Evolutionary conservation across 2,797 vertebrate genomes (phyloP).

Genomic region (Rachycentron canadum): DNA sequence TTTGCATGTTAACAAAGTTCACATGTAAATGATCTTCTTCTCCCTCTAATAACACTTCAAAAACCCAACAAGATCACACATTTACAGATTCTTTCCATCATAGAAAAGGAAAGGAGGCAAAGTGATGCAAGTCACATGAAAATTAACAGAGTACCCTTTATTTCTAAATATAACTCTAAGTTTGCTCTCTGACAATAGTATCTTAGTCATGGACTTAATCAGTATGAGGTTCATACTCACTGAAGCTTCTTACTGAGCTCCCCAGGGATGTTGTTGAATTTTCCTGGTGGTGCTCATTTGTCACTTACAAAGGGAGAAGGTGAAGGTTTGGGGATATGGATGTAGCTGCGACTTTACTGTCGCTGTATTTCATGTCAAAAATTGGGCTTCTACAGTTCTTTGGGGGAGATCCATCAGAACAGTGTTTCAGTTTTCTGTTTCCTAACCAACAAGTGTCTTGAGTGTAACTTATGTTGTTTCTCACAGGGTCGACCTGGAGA

Average conservation of each 20-base stretch:
- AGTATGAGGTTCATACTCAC: neutral
- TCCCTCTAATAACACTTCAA: neutral
- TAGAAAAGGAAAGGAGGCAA: neutral
- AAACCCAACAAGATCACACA: neutral
- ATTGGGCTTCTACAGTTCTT: neutral
- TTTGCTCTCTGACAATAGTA: neutral
- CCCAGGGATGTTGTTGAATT: neutral
- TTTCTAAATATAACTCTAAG: too few relatives aligned
- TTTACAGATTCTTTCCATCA: neutral
- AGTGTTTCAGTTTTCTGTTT: neutral
- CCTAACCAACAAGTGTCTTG: neutral
- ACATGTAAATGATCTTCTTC: too few relatives aligned
- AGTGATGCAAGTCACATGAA: too few relatives aligned
- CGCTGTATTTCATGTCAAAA: neutral
- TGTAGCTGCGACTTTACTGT: neutral
- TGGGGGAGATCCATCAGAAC: neutral
- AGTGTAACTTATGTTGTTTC: constrained; percentile 13
- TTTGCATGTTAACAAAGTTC: too few relatives aligned
- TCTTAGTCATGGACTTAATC: neutral
- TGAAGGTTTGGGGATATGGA: neutral
- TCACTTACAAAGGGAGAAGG: neutral
- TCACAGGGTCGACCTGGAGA: constrained; percentile 88
- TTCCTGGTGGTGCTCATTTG: neutral
- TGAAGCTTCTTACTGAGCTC: neutral
- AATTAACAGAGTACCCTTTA: too few relatives aligned